Conservation (phyloP, 2,797 vertebrate species). For the Micrastur ruficollis region DNA sequence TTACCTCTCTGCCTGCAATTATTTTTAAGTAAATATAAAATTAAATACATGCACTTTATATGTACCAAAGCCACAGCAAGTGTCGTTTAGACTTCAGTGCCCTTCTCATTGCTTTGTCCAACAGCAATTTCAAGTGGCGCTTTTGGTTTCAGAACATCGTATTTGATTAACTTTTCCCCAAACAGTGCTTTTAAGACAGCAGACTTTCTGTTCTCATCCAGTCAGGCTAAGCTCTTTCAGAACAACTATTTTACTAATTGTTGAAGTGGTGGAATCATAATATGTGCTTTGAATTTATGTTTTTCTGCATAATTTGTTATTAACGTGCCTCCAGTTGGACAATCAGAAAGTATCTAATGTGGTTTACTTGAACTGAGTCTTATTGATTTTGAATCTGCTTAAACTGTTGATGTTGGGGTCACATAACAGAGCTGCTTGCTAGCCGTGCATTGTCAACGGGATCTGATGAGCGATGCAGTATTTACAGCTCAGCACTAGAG, state of each 20-base stretch:
- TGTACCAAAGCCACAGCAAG: not conserved
- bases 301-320: not conserved
- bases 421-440: not conserved
- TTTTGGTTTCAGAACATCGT: constrained; percentile 12
- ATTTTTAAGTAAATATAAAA: not conserved
- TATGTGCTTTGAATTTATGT: not conserved
- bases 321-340: not conserved
- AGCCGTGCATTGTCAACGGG: not conserved
- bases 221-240: not conserved
- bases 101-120: constrained; percentile 43
- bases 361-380: not conserved
- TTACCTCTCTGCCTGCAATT: not conserved
- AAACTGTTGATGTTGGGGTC: not conserved
- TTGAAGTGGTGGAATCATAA: not conserved
- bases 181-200: not conserved
- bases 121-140: not conserved
- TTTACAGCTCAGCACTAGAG: not conserved
- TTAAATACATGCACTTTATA: not conserved
- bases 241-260: not conserved
- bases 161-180: constrained; percentile 35
- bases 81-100: constrained; percentile 31
- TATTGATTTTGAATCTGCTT: not conserved
- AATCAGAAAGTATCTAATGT: not conserved
- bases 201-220: not conserved
- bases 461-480: not conserved